A percentile compares a stretch with the other conserved stretches of the same genome.
Evolutionary conservation across 2,113 vertebrate species (phyloP).

Genomic region (Aldabrachelys gigantea): DNA sequence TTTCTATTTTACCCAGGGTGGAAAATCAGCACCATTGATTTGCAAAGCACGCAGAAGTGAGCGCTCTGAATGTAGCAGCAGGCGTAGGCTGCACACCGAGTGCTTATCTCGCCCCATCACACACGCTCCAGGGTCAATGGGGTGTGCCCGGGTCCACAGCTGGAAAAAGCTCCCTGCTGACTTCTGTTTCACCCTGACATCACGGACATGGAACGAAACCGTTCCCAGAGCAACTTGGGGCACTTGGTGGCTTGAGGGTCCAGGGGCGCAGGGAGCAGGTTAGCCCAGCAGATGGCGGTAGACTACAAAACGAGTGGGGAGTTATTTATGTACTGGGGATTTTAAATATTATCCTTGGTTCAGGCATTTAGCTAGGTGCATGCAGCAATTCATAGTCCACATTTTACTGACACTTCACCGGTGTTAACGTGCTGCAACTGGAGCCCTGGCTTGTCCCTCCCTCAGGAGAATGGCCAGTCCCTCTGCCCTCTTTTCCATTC

Average conservation of each 20-base stretch:
- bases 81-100: neutral
- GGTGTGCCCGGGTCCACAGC: neutral
- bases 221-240: neutral
- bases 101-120: neutral
- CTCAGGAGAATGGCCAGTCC: neutral
- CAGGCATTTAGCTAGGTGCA: neutral
- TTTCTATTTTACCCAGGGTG: neutral
- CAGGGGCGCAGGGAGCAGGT: neutral
- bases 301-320: neutral
- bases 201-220: neutral
- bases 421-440: neutral
- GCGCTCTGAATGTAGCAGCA: neutral
- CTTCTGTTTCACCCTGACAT: too few species aligned
- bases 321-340: neutral
- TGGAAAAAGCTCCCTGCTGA: neutral
- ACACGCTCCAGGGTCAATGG: neutral
- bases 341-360: neutral
- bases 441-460: neutral
- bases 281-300: constrained; percentile 55
- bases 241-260: neutral
- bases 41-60: neutral
- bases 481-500: neutral
- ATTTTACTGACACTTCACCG: neutral
- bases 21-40: neutral
- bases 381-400: neutral